These are phyloP conservation scores for Holothuria leucospilota DNA, from an alignment of 53 echinoderm and acorn worm species.

Conservation along the genomic window DNA sequence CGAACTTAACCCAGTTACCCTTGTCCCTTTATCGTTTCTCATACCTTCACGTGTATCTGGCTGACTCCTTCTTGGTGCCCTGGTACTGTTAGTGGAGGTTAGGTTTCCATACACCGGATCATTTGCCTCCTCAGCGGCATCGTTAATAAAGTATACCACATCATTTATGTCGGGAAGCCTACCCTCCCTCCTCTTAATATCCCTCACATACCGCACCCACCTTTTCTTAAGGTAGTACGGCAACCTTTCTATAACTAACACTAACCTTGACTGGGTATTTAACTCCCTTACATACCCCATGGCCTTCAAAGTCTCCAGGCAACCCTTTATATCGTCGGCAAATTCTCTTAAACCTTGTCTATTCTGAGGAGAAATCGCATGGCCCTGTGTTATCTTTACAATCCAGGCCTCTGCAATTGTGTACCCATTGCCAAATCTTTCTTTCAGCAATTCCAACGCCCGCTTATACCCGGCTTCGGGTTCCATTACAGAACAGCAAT, in stretches of 20 bases:
- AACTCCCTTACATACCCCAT: conserved; percentile 48
- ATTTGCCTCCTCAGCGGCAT: conserved; percentile 10
- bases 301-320: conserved; percentile 49
- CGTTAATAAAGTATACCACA: not conserved
- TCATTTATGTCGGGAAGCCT: conserved; percentile 8
- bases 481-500: conserved; percentile 61
- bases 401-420: conserved; percentile 51
- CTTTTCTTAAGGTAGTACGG: conserved; percentile 38
- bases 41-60: too few species aligned
- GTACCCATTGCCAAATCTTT: conserved; percentile 54
- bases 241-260: conserved; percentile 19
- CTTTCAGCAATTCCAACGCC: conserved; percentile 48
- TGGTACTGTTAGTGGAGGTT: not conserved
- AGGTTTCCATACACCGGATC: conserved; percentile 21
- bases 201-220: conserved; percentile 44
- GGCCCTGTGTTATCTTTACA: conserved; percentile 34
- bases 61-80: too few species aligned
- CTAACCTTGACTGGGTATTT: conserved; percentile 21
- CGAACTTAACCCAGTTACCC: too few species aligned
- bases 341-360: conserved; percentile 35
- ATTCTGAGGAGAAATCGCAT: not conserved
- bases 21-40: too few species aligned
- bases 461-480: conserved; percentile 43
- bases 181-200: not conserved
- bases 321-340: conserved; percentile 56